Evolutionary conservation across 2,888 invertebrate genomes (phyloP), one percentile per base, ranked within the genome.

Genomic region (Cryptocephalus primarius): DNA sequence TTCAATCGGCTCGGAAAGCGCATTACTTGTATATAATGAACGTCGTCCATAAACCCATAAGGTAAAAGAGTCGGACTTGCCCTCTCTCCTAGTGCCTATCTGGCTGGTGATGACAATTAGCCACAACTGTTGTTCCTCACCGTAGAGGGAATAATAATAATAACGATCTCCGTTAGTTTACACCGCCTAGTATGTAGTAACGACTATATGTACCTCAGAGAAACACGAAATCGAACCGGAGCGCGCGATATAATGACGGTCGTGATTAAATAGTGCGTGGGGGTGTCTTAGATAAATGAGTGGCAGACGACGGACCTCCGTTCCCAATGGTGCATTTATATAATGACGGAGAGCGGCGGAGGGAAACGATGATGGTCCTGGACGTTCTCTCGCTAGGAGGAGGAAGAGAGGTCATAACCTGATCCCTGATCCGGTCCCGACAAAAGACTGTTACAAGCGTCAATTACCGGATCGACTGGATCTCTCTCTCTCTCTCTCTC

Each of bases 251-350:
- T 66, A 66, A 66, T 65, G 64, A 65, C 65, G 61, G 64, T 61
- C 56, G 64, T 64, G 66, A 66, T 66, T 65, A 66, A 65, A 64
- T 62, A 59, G 61, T 58, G 61, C 6, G 22, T 22, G 22, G 22
- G 65, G 64, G 65, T 65, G 63, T 65, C 64, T 65, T 65, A 63
- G 66, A 66, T 66, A 65, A 66, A 66, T 67, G 67, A 66, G 63
- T 67, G 67, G 66, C 67, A 65, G 66, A 55, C 60, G 12, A 36
- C 56, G 58, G 60, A n/a, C 36, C 34, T 56, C 56, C 51, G 57
- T 57, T 65, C 67, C 67, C 67, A 64, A 56, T 61, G 67, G 67
- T 66, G 66, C 66, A 67, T 67, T 67, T 67, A 67, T 66, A 65
- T 66, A 66, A 66, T 66, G 66, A 67, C 65, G 63, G 62, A 63